Conservation (phyloP, 2,797 vertebrate genomes). For the Poecilia picta region DNA sequence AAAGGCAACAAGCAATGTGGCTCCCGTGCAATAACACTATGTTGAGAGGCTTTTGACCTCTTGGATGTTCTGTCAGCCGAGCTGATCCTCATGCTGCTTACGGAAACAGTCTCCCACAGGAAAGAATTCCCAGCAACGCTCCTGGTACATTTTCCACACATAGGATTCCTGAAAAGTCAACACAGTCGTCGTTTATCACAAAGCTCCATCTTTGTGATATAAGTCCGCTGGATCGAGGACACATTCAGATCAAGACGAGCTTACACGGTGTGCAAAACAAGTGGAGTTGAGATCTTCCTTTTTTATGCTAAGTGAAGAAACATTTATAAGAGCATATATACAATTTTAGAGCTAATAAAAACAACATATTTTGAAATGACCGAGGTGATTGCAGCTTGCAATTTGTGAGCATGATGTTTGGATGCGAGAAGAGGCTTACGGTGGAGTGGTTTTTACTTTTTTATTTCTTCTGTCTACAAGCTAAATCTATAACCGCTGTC, state of each 20-base stretch:
- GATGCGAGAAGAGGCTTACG: background rate
- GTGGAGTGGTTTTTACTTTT: background rate
- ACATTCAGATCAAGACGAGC: constrained; percentile 1
- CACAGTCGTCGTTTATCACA: constrained; percentile 34
- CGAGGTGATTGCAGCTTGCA: background rate
- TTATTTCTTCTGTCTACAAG: background rate
- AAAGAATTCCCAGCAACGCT: constrained; percentile 85
- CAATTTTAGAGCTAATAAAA: background rate
- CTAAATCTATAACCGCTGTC: background rate
- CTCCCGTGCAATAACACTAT: constrained; percentile 39
- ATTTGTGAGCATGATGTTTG: background rate
- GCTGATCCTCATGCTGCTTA: constrained; percentile 84
- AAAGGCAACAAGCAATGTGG: constrained; percentile 31
- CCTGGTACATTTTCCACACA: constrained; percentile 87
- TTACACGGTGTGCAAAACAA: background rate
- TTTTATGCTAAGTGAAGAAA: background rate
- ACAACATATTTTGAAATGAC: background rate
- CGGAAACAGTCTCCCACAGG: constrained; percentile 86
- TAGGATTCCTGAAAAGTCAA: constrained; percentile 79
- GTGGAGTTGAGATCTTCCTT: background rate
- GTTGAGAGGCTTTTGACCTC: constrained; percentile 42
- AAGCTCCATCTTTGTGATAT: constrained; percentile 10
- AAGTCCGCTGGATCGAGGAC: constrained; percentile 12
- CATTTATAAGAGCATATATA: background rate
- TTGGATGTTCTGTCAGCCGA: constrained; percentile 69